Evolutionary conservation across 2,113 vertebrate species (phyloP).

Genomic region (Odontesthes bonariensis): DNA sequence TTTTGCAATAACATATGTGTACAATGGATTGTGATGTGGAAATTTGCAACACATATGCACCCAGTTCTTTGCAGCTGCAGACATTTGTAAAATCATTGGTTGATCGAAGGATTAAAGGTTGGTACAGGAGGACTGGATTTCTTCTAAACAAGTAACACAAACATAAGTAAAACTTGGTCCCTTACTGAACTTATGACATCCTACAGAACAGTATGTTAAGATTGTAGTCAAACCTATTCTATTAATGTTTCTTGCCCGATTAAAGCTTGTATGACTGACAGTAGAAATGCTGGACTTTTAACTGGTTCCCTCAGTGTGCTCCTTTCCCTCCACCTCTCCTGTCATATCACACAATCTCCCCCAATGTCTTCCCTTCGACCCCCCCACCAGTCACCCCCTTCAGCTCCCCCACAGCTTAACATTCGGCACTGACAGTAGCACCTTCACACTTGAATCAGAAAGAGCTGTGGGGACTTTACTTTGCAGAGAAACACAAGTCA

Average conservation of each 20-base stretch:
- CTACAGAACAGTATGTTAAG: no score
- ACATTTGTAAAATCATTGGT: neutral
- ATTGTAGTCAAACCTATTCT: no score
- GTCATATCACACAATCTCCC: constrained; percentile 24
- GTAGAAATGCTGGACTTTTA: constrained; percentile 20
- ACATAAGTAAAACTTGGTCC: no score
- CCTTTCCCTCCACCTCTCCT: constrained; percentile 10
- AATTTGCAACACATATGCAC: neutral
- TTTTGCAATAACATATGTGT: constrained; percentile 10
- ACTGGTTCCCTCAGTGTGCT: constrained; percentile 33
- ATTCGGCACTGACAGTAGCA: constrained; percentile 65
- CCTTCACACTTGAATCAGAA: no score
- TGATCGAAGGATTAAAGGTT: no score
- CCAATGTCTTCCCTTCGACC: constrained; percentile 20
- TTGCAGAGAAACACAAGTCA: constrained; percentile 23
- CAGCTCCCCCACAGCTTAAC: constrained; percentile 52
- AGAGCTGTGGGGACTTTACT: no score
- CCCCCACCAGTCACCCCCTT: constrained; percentile 36
- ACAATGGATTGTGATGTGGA: constrained; percentile 1
- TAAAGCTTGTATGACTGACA: no score
- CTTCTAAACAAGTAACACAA: no score
- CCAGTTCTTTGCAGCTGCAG: neutral
- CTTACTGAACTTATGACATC: no score
- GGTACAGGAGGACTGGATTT: no score
- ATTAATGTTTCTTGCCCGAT: no score